Percentiles rank a stretch among this genome's conserved stretches.
Conservation (phyloP, 2,888 invertebrate genomes). For the Lycaena phlaeas region DNA sequence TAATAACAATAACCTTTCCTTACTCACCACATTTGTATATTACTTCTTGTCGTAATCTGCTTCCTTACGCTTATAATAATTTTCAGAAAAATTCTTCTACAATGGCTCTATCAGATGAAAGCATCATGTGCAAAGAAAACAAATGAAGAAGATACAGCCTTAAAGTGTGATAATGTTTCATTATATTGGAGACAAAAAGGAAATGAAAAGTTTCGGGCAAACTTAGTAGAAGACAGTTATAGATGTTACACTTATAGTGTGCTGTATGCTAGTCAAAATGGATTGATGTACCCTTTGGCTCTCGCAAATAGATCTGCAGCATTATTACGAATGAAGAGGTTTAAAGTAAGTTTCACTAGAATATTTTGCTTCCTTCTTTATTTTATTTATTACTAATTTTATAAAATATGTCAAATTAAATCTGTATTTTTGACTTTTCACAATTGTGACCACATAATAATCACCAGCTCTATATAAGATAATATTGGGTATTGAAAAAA, state of each 20-base stretch:
- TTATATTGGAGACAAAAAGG: conserved; percentile 63
- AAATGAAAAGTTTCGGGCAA: conserved; percentile 72
- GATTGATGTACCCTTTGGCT: conserved; percentile 74
- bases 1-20: too few relatives aligned
- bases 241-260: conserved; percentile 76
- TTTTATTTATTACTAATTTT: too few relatives aligned
- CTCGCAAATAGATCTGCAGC: conserved; percentile 81
- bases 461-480: too few relatives aligned
- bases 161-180: conserved; percentile 48
- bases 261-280: conserved; percentile 66
- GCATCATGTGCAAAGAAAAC: conserved; percentile 36
- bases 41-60: too few relatives aligned
- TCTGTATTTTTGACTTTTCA: not conserved
- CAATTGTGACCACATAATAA: too few relatives aligned
- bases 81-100: conserved; percentile 41
- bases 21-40: too few relatives aligned
- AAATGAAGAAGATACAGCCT: conserved; percentile 37
- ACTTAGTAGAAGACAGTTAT: conserved; percentile 65
- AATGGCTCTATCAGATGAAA: conserved; percentile 55
- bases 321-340: conserved; percentile 72
- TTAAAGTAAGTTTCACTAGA: conserved; percentile 54
- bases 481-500: too few relatives aligned
- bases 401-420: too few relatives aligned
- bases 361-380: too few relatives aligned
- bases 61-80: too few relatives aligned